Evolutionary conservation across 1,140 invertebrate species (phyloP).

Genomic region (Drosophila teissieri): DNA sequence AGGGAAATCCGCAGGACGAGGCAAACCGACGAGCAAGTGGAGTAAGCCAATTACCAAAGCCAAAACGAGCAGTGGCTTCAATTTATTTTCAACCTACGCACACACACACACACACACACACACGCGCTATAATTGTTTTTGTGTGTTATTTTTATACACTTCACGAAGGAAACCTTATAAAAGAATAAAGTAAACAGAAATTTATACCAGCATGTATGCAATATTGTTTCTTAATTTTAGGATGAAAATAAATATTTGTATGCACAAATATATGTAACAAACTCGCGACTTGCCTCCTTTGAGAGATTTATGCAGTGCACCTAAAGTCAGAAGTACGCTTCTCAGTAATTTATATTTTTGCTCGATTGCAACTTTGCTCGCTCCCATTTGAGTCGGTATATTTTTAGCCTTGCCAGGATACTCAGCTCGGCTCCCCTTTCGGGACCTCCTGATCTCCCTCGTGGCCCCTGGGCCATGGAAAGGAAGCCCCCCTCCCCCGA

Average conservation of each 20-base stretch:
- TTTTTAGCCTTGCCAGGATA: conserved; percentile 16
- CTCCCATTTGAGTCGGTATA: conserved; percentile 3
- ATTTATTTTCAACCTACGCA: conserved; percentile 39
- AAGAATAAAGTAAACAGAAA: no score
- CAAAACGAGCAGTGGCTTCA: conserved; percentile 35
- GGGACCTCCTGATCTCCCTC: conserved; percentile 16
- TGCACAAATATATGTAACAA: no score
- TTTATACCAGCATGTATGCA: no score
- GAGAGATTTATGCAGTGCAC: background rate
- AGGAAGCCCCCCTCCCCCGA: background rate
- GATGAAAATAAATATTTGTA: no score
- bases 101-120: conserved; percentile 25
- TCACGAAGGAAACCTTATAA: background rate
- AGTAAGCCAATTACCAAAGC: conserved; percentile 56
- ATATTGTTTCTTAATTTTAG: no score
- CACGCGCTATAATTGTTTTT: conserved; percentile 26
- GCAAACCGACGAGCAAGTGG: background rate
- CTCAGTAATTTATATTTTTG: background rate
- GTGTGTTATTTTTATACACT: background rate
- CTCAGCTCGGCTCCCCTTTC: background rate
- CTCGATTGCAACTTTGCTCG: conserved; percentile 8
- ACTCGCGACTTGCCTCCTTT: background rate
- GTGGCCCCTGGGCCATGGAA: background rate
- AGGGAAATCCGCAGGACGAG: conserved; percentile 1
- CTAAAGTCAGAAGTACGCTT: background rate